Evolutionary conservation across 53 echinoderm and acorn worm genomes (phyloP).

Genomic region (Echinometra lucunter): DNA sequence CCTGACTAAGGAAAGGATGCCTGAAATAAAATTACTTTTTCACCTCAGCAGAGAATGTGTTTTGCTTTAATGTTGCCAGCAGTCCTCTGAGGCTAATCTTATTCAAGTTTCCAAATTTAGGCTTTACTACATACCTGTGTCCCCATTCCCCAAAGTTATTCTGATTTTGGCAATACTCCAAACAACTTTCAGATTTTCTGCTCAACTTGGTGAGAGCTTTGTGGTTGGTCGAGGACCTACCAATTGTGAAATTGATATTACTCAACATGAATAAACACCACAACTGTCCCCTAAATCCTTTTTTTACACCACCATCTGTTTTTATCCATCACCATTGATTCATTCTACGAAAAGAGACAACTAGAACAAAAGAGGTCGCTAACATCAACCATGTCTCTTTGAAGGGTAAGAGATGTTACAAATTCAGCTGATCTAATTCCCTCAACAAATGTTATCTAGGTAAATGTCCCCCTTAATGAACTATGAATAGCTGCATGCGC

Average conservation of each 20-base stretch:
- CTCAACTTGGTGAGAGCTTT: not conserved
- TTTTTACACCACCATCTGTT: constrained; percentile 8
- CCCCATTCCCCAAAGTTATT: not conserved
- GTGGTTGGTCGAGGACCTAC: constrained; percentile 12
- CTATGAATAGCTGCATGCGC: not conserved
- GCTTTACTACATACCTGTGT: not conserved
- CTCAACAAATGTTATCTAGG: constrained; percentile 18
- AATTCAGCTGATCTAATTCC: not conserved
- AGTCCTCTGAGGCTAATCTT: not conserved
- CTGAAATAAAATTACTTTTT: not conserved
- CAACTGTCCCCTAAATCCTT: not conserved
- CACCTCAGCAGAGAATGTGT: not conserved
- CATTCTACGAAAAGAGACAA: constrained; percentile 16
- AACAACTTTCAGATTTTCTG: constrained; percentile 3
- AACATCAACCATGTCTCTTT: not conserved
- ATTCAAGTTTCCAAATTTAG: not conserved
- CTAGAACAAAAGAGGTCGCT: constrained; percentile 39
- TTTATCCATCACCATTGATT: constrained; percentile 5
- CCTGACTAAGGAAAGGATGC: not conserved
- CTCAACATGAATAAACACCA: constrained; percentile 17
- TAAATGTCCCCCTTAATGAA: not conserved
- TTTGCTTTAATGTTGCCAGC: not conserved
- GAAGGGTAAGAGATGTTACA: not conserved
- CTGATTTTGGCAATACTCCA: not conserved
- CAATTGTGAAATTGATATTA: not conserved